phyloP scores from a whole-genome alignment of 2,797 vertebrate genomes.

The Cuculus canorus region DNA sequence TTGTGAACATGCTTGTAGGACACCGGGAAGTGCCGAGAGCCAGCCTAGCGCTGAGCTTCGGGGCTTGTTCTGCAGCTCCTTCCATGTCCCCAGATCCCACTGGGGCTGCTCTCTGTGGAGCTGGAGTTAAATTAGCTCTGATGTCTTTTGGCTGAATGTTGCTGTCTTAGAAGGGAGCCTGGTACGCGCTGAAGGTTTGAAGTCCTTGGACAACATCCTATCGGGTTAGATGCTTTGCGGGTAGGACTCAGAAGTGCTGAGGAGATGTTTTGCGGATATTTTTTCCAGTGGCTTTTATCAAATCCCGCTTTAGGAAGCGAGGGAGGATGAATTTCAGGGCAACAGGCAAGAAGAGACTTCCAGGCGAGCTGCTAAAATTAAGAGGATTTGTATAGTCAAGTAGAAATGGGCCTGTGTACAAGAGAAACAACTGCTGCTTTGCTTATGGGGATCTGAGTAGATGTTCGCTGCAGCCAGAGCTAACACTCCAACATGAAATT shows the following conservation, averaged over 20 bases:
- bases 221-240: not conserved
- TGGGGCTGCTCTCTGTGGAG: not conserved
- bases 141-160: not conserved
- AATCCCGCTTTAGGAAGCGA: not conserved
- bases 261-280: constrained; percentile 1
- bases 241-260: not conserved
- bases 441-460: constrained; percentile 25
- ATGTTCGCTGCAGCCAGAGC: constrained; percentile 37
- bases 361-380: constrained; percentile 47
- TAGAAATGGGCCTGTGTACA: constrained; percentile 13
- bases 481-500: constrained; percentile 1
- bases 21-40: not conserved
- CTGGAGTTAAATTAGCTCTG: not conserved
- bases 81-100: not conserved
- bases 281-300: constrained; percentile 20
- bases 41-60: not conserved
- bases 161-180: not conserved
- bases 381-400: constrained; percentile 59
- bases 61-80: not conserved
- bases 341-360: constrained; percentile 47
- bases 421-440: constrained; percentile 62
- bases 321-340: constrained; percentile 36
- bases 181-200: not conserved
- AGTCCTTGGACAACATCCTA: not conserved
- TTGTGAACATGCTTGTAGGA: not conserved